These are phyloP conservation scores for Entomobrya multifasciata DNA, from an alignment of 2,888 invertebrate genomes.

Conservation along the genomic window DNA sequence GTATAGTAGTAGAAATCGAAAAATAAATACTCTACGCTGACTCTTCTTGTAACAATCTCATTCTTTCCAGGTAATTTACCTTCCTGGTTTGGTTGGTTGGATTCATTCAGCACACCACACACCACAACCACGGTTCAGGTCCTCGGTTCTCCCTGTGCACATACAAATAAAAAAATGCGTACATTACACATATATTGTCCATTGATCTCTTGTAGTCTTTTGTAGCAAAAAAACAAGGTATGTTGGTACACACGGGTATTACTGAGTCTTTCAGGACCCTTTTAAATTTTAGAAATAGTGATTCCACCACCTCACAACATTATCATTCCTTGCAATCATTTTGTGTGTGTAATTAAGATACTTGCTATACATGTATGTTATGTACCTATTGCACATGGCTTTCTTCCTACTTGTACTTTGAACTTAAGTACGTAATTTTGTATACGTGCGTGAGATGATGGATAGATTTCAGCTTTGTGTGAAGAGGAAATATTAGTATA, in stretches of 20 bases:
- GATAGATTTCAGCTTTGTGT: neutral
- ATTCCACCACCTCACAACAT: conserved; percentile 19
- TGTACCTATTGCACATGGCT: neutral
- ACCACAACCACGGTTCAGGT: no score
- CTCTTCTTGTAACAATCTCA: no score
- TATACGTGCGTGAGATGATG: neutral
- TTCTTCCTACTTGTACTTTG: conserved; percentile 26
- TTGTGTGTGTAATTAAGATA: neutral
- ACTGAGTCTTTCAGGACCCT: neutral
- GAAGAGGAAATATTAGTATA: conserved; percentile 4
- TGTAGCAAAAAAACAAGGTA: neutral
- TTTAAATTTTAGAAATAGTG: neutral
- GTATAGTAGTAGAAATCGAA: no score
- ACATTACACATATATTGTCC: no score
- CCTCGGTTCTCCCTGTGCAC: no score
- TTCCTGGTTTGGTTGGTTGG: no score
- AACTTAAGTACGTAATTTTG: conserved; percentile 2
- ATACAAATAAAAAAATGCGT: no score
- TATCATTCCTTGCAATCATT: neutral
- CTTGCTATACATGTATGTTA: no score
- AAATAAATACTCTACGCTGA: no score
- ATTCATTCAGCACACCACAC: no score
- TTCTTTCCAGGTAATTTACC: no score
- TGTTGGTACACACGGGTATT: neutral
- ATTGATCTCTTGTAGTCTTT: no score